Base-by-base conservation (phyloP, 2,888 invertebrate genomes). In the Ornithoptera priamus region DNA sequence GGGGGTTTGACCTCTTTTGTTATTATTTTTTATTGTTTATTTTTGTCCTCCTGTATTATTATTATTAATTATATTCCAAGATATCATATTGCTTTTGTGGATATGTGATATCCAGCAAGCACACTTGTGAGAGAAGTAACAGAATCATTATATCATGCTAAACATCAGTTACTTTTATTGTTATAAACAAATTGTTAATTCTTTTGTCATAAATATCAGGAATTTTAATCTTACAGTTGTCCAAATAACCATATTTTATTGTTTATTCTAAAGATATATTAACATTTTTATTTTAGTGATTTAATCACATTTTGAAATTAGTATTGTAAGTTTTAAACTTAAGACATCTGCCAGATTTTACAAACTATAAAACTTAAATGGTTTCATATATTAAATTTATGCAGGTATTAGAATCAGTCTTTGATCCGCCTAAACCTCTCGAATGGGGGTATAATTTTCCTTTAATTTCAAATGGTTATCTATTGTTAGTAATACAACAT, bases 291-390 rank as follows among this genome's bases (percentile, higher is more conserved):
- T 58, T 63, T 64, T 5, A 53, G 68, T 64, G 68, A 68, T 68
- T 30, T 24, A 64, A 68, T 68, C 64, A 64, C 68, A 64, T 39
- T 50, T 59, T 42, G 17, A 60, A 39, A 30, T 39, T 24, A 60
- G 46, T 46, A 30, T 66, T n/a, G 24, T 53, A 24, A 1, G 24
- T 30, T 18, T 30, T n/a, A 56, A 46, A 20, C 22, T 63, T 50
- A 12, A 64, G 56, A 56, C 46, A 46, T 12, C 12, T n/a, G 53
- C 53, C 15, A 53, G 6, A n/a, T n/a, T n/a, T 64, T 3, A 36
- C 39, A 64, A 57, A 2, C 2, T n/a, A n/a, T 4, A 53, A n/a
- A 18, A 12, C 15, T n/a, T 18, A 53, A 53, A 18, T n/a, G 18
- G 6, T 53, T 2, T 53, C 3, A n/a, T 53, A 53, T 18, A 53